phyloP scores from a whole-genome alignment of 2,113 vertebrate genomes.

The Pseudonaja textilis region DNA sequence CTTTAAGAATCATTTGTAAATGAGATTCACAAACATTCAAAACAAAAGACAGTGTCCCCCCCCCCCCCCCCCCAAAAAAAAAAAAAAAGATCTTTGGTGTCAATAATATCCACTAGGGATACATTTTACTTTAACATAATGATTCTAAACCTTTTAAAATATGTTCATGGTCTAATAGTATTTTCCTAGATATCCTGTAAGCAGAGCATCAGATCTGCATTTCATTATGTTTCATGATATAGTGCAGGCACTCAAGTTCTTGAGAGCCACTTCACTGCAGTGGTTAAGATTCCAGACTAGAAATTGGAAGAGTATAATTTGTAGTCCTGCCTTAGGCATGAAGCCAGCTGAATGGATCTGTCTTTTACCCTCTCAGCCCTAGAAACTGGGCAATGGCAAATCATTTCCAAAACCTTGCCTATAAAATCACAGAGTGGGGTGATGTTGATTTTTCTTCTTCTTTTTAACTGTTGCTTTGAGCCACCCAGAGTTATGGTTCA shows the following conservation, averaged over 20 bases:
- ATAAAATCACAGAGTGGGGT: not conserved
- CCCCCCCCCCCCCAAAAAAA: too few relatives aligned
- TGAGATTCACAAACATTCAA: slow-evolving; percentile 33
- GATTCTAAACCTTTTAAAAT: slow-evolving; percentile 51
- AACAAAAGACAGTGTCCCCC: slow-evolving; percentile 50
- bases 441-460: not conserved
- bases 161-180: slow-evolving; percentile 45
- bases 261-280: not conserved
- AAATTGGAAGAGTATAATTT: not conserved
- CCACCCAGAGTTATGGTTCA: not conserved
- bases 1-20: slow-evolving; percentile 35
- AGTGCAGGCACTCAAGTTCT: not conserved
- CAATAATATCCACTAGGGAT: slow-evolving; percentile 26
- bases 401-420: not conserved
- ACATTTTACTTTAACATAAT: slow-evolving; percentile 41
- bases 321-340: not conserved
- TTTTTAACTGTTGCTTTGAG: not conserved
- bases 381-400: not conserved
- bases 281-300: not conserved
- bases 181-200: slow-evolving; percentile 52
- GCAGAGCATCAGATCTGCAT: slow-evolving; percentile 53
- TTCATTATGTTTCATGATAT: not conserved
- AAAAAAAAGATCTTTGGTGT: slow-evolving; percentile 42
- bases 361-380: not conserved
- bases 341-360: not conserved